Conservation (phyloP, 2,888 invertebrate species). For the Leptogaster cylindrica region DNA sequence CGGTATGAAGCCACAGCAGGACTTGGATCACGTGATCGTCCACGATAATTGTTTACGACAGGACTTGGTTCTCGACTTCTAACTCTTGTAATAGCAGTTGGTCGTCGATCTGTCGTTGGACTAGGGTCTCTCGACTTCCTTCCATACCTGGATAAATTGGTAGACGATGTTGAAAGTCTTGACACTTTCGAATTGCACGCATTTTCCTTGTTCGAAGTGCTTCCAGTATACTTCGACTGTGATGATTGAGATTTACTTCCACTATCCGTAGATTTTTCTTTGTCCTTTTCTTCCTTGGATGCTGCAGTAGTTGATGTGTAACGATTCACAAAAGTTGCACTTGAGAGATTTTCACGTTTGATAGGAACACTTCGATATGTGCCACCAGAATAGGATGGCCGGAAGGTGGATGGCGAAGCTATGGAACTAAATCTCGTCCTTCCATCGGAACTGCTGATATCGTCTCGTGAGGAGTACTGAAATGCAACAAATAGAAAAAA, state of each 20-base stretch:
- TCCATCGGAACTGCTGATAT: slow-evolving; percentile 48
- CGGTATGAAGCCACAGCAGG: slow-evolving; percentile 56
- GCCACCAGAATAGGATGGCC: slow-evolving; percentile 61
- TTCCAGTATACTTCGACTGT: slow-evolving; percentile 34
- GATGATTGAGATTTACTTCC: slow-evolving; percentile 16
- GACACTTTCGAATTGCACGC: slow-evolving; percentile 26
- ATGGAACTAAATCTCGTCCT: slow-evolving; percentile 55
- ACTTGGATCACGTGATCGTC: slow-evolving; percentile 66
- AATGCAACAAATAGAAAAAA: not conserved
- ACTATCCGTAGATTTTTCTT: slow-evolving; percentile 50
- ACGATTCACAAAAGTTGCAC: slow-evolving; percentile 56
- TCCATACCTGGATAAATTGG: slow-evolving; percentile 53
- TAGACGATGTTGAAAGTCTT: slow-evolving; percentile 48
- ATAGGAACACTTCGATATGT: slow-evolving; percentile 56
- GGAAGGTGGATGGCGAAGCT: slow-evolving; percentile 58
- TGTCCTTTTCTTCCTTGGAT: slow-evolving; percentile 50
- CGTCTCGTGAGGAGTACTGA: slow-evolving; percentile 58
- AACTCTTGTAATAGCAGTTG: slow-evolving; percentile 5
- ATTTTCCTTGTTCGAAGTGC: slow-evolving; percentile 40
- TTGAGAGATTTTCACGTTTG: slow-evolving; percentile 55
- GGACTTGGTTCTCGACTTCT: slow-evolving; percentile 59
- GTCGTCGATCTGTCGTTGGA: slow-evolving; percentile 62
- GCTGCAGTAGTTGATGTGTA: slow-evolving; percentile 50
- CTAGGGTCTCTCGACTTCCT: slow-evolving; percentile 65
- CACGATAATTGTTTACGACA: slow-evolving; percentile 53